These are phyloP conservation scores for Xestia rhomboidea DNA, from an alignment of 2,888 invertebrate genomes.

Conservation along the genomic window DNA sequence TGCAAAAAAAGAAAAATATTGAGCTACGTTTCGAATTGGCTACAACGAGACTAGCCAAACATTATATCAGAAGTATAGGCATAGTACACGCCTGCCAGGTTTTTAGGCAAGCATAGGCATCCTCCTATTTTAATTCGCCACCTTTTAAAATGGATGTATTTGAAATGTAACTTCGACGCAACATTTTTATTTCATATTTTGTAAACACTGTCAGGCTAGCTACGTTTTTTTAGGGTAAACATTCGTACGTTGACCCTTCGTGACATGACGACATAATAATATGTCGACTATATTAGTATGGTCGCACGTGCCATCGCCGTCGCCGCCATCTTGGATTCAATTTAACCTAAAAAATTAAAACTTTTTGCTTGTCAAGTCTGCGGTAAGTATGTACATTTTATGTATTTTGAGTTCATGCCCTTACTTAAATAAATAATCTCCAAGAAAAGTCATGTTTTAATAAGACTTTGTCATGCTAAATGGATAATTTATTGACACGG, in stretches of 20 bases:
- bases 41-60: neutral
- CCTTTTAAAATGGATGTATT: conserved; percentile 3
- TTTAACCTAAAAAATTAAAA: neutral
- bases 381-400: conserved; percentile 14
- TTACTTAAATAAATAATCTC: conserved; percentile 8
- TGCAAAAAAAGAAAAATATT: neutral
- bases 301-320: conserved; percentile 29
- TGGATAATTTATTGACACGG: neutral
- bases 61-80: neutral
- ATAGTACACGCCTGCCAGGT: neutral
- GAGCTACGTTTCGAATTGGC: neutral
- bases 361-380: neutral
- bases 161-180: neutral
- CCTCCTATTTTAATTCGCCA: neutral
- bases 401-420: conserved; percentile 26
- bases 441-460: neutral
- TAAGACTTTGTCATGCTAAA: neutral
- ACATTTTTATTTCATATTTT: conserved; percentile 30
- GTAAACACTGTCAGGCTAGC: conserved; percentile 34
- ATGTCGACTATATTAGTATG: neutral
- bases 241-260: conserved; percentile 51
- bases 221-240: conserved; percentile 34
- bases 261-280: conserved; percentile 27
- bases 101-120: neutral
- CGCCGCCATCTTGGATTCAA: conserved; percentile 35